Evolutionary conservation across 1,140 invertebrate genomes (phyloP).

Genomic region (Agrilus planipennis): DNA sequence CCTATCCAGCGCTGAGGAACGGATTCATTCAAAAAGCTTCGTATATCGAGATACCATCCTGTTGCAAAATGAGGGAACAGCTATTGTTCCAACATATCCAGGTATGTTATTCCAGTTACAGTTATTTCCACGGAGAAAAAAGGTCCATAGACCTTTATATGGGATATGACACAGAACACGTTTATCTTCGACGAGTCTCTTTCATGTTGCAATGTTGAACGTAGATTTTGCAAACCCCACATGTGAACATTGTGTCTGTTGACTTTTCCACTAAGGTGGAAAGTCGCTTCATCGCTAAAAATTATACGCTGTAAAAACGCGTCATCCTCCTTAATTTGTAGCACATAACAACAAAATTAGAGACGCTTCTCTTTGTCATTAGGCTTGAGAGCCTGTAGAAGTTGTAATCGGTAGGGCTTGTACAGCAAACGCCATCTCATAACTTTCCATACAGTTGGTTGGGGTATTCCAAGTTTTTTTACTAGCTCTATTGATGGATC

Average conservation of each 20-base stretch:
- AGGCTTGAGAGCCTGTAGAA: not conserved
- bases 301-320: not conserved
- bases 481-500: not conserved
- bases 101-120: slow-evolving; percentile 2
- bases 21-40: not conserved
- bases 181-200: slow-evolving; percentile 8
- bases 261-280: slow-evolving; percentile 3
- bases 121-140: not conserved
- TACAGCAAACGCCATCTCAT: not conserved
- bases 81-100: slow-evolving; percentile 1
- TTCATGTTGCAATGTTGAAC: not conserved
- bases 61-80: slow-evolving; percentile 2
- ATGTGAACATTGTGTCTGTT: slow-evolving; percentile 4
- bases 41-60: slow-evolving; percentile 1
- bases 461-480: not conserved
- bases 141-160: not conserved
- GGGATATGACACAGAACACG: slow-evolving; percentile 1
- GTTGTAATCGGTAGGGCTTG: slow-evolving; percentile 1
- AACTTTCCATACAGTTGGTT: not conserved
- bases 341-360: not conserved
- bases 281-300: slow-evolving; percentile 9
- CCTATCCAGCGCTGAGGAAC: not conserved
- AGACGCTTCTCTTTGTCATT: not conserved
- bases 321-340: not conserved
- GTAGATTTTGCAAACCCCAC: slow-evolving; percentile 4